Conservation (phyloP, 2,113 vertebrate genomes). For the Hydrolagus affinis region DNA sequence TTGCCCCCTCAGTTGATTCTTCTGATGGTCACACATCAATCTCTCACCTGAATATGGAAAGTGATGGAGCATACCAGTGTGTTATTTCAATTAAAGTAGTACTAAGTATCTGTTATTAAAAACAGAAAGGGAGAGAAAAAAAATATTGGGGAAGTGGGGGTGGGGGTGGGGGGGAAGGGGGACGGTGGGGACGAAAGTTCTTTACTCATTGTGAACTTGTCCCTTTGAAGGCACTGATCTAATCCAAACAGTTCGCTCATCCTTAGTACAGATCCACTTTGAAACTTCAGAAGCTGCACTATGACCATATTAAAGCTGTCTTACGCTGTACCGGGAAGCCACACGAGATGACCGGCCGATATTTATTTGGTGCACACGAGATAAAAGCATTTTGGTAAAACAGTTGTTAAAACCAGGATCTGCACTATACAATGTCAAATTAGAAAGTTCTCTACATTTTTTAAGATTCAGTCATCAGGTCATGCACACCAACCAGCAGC, state of each 20-base stretch:
- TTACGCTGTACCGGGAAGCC: background rate
- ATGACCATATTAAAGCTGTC: conserved; percentile 21
- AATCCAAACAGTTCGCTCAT: conserved; percentile 29
- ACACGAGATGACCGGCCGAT: conserved; percentile 3
- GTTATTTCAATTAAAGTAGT: conserved; percentile 12
- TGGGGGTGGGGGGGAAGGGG: too few species aligned
- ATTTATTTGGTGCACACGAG: conserved; percentile 24
- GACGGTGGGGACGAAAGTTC: conserved; percentile 5
- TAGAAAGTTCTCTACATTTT: conserved; percentile 27
- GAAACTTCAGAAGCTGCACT: conserved; percentile 22
- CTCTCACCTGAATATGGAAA: background rate
- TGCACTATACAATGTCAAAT: conserved; percentile 32
- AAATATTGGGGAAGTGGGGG: too few species aligned
- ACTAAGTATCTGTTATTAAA: background rate
- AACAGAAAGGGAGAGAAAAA: background rate
- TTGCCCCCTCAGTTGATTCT: conserved; percentile 1
- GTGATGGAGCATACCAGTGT: conserved; percentile 21
- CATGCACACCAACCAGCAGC: conserved; percentile 25
- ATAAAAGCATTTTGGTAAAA: conserved; percentile 32
- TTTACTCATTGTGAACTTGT: background rate
- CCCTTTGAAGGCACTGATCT: conserved; percentile 23
- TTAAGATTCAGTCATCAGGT: conserved; percentile 20
- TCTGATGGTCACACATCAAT: background rate
- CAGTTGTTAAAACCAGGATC: conserved; percentile 26
- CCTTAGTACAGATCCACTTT: conserved; percentile 30